Evolutionary conservation across 2,888 invertebrate species (phyloP).

Genomic region (Spicauda simplicius): DNA sequence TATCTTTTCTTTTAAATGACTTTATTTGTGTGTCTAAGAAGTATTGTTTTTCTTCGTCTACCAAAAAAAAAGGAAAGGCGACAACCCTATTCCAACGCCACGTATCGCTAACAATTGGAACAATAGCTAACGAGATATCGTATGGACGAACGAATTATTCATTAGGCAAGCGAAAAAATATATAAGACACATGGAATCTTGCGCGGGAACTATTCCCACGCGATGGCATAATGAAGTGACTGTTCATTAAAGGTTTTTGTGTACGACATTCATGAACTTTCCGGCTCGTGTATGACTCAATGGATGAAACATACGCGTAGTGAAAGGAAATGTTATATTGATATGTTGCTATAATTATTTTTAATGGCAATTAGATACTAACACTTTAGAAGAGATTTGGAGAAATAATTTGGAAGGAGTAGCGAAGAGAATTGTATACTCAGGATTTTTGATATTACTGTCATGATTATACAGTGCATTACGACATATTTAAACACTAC

Average conservation of each 20-base stretch:
- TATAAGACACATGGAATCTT: slow-evolving; percentile 20
- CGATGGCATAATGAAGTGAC: slow-evolving; percentile 16
- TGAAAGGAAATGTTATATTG: slow-evolving; percentile 1
- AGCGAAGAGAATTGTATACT: too few species aligned
- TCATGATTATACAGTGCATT: too few species aligned
- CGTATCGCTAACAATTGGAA: slow-evolving; percentile 26
- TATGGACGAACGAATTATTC: slow-evolving; percentile 30
- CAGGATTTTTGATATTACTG: too few species aligned
- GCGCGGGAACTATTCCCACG: slow-evolving; percentile 25
- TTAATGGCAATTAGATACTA: too few species aligned
- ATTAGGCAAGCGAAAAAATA: slow-evolving; percentile 23
- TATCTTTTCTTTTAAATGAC: too few species aligned
- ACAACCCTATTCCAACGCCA: neutral
- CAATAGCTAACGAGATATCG: slow-evolving; percentile 31
- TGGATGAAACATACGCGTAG: neutral
- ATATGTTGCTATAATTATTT: too few species aligned
- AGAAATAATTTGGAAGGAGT: too few species aligned
- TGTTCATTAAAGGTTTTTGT: slow-evolving; percentile 7
- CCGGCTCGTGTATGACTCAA: neutral
- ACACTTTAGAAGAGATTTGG: too few species aligned
- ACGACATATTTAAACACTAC: too few species aligned
- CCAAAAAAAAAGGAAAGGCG: too few species aligned
- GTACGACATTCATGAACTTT: neutral
- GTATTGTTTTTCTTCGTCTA: too few species aligned
- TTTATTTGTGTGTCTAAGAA: too few species aligned